A percentile compares a stretch with the other conserved stretches of the same genome.
phyloP scores from a whole-genome alignment of 2,113 vertebrate genomes.

The Syngnathus scovelli region DNA sequence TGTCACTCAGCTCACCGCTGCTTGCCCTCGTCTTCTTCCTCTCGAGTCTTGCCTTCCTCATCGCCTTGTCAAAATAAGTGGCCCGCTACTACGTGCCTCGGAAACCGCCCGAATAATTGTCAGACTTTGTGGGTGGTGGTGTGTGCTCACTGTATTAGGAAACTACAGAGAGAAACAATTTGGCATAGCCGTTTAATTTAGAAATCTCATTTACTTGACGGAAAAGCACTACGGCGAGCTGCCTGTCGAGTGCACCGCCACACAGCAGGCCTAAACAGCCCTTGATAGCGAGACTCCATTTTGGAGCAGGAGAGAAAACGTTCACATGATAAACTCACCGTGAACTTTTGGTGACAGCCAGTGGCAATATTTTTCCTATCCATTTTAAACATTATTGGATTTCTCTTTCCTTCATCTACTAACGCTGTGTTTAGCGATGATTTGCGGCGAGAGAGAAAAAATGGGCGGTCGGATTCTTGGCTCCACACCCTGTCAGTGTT shows the following conservation, averaged over 20 bases:
- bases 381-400: conserved; percentile 54
- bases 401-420: conserved; percentile 47
- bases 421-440: conserved; percentile 59
- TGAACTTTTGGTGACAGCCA: conserved; percentile 48
- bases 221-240: conserved; percentile 26
- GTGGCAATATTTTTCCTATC: conserved; percentile 41
- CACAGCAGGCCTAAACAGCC: conserved; percentile 19
- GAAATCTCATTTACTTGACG: conserved; percentile 43
- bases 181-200: conserved; percentile 45
- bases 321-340: conserved; percentile 25
- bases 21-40: conserved; percentile 21
- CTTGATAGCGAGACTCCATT: conserved; percentile 23
- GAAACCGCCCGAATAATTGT: conserved; percentile 43
- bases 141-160: conserved; percentile 28
- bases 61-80: conserved; percentile 56
- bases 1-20: conserved; percentile 34
- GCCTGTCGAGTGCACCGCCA: background rate
- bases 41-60: conserved; percentile 24
- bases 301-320: conserved; percentile 29
- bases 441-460: conserved; percentile 53
- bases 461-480: conserved; percentile 51
- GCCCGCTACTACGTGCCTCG: conserved; percentile 48
- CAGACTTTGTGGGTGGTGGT: conserved; percentile 42
- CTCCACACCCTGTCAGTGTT: conserved; percentile 42
- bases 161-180: conserved; percentile 45